Base-by-base conservation (phyloP, 2,113 vertebrate species). In the Onychostruthus taczanowskii region DNA sequence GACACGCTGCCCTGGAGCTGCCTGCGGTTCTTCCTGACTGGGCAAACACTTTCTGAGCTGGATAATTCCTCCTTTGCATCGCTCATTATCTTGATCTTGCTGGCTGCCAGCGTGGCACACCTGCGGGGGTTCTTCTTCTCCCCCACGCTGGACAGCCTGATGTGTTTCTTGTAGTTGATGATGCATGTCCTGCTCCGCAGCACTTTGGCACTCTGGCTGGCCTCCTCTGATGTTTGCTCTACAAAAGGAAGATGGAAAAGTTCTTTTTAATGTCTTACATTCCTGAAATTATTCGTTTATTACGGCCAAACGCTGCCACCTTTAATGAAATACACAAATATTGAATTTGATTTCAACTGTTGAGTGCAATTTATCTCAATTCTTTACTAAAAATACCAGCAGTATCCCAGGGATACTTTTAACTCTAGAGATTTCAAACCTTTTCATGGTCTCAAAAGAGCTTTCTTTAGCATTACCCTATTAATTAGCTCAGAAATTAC, bases 61-160 rank as follows among this genome's bases (percentile, higher is more conserved):
- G 96, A 97, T 0, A 98, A 75, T 12, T 98, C 98, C 37, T 97
- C 96, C 64, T 99, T 99, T 0, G 91, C 98, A 1, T 96, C 97
- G 2, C 98, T 98, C 84, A 99, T 98, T 7, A 98, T 97, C 87
- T 98, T 99, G 52, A 99, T 99, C 94, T 98, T 99, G 89, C 68
- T 98, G 70, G 98, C 98, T 44, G 99, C 98, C n/a, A 98, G 98
- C 58, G 98, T 97, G 23, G 98, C 98, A 3, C 99, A 99, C 84
- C 98, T 98, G 35, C 99, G 98, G 10, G 98, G 97, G 63, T 97
- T 96, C 78, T 98, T 98, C 83, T 56, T 97, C 90, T 70, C 95
- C 20, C 46, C 41, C 91, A 90, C 46, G 16, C 18, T 47, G 53
- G 55, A 92, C 92, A 95, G 47, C 52, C 81, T 96, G 70, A 92